Percentiles rank a stretch among this genome's conserved stretches.
Evolutionary conservation across 2,888 invertebrate species (phyloP).

Genomic region (Nomada fabriciana): DNA sequence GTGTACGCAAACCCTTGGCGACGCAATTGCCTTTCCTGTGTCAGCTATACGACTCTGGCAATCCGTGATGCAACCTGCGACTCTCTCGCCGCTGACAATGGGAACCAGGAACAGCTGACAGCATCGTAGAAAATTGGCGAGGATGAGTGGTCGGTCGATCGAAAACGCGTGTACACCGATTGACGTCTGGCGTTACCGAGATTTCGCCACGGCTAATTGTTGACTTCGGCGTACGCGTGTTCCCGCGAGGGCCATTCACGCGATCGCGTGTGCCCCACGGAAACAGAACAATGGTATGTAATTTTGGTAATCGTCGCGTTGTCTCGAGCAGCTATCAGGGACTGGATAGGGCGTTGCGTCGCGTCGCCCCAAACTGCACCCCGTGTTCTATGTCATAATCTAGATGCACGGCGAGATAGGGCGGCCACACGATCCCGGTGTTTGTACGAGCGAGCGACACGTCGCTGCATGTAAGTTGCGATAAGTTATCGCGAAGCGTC

Average conservation of each 20-base stretch:
- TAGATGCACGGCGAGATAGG: conserved; percentile 53
- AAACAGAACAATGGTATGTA: conserved; percentile 48
- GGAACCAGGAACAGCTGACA: conserved; percentile 20
- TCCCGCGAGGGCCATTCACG: conserved; percentile 2
- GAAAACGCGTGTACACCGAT: not conserved
- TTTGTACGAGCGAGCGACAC: conserved; percentile 39
- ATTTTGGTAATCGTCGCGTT: conserved; percentile 19
- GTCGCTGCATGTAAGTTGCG: conserved; percentile 30
- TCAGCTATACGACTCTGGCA: not conserved
- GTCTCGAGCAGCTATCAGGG: conserved; percentile 6
- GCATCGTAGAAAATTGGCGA: conserved; percentile 46
- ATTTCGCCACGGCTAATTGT: conserved; percentile 35
- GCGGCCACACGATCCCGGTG: conserved; percentile 45
- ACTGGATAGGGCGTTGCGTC: conserved; percentile 24
- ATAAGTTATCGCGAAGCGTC: conserved; percentile 50
- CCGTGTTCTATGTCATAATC: conserved; percentile 35
- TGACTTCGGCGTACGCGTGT: not conserved
- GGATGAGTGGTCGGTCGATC: conserved; percentile 48
- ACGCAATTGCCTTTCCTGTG: conserved; percentile 13
- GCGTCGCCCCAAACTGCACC: not conserved
- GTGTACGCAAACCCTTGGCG: not conserved
- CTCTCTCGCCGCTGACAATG: not conserved
- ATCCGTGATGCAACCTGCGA: conserved; percentile 32
- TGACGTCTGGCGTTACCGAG: not conserved
- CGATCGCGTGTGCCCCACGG: conserved; percentile 21